Evolutionary conservation across 2,888 invertebrate genomes (phyloP), one percentile per base, ranked within the genome.

Genomic region (Leptopilina syphax): DNA sequence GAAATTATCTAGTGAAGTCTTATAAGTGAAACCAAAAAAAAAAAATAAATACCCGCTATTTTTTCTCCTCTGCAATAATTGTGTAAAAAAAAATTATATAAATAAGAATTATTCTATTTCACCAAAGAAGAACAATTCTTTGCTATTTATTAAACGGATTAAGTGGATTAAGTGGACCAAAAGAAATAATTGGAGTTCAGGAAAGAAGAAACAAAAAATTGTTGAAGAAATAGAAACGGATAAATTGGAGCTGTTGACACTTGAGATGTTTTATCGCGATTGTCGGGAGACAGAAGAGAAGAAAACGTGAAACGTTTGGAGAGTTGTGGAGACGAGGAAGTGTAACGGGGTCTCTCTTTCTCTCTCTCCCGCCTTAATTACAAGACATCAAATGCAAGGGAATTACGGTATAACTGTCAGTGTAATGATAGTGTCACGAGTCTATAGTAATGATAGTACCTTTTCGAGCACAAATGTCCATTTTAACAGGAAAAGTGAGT

Each of bases 351-450:
- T 34, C 34, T 34, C 34, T 34, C 34, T 3, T 27, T 34, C 34
- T 34, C 34, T 57, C 73, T 57, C 73, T n/a, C 27, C 18, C 34
- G 27, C 27, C 27, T 50, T 70, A 70, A 70, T 70, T 70, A 70
- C 54, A 70, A 54, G 73, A 57, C 73, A 57, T 34, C 57, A 73
- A 73, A 34, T 73, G 57, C 73, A 73, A 73, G 73, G 4, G 34
- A 73, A 73, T 73, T 60, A 73, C 73, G 73, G 73, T n/a, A 34
- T 34, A 70, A 70, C 70, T 27, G 54, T 9, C 54, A 70, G 70
- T 70, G 47, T 73, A 57, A 73, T 73, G 73, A 73, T 41, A 73
- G 73, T 73, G 73, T 73, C 41, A 57, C 73, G 34, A 54, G 70
- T 70, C 54, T 27, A 13, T 70, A 27, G 54, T 27, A 54, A 34